Percentiles rank a stretch among this genome's conserved stretches.
These are phyloP conservation scores for Phortica okadai DNA, from an alignment of 2,888 invertebrate species.

Conservation along the genomic window DNA sequence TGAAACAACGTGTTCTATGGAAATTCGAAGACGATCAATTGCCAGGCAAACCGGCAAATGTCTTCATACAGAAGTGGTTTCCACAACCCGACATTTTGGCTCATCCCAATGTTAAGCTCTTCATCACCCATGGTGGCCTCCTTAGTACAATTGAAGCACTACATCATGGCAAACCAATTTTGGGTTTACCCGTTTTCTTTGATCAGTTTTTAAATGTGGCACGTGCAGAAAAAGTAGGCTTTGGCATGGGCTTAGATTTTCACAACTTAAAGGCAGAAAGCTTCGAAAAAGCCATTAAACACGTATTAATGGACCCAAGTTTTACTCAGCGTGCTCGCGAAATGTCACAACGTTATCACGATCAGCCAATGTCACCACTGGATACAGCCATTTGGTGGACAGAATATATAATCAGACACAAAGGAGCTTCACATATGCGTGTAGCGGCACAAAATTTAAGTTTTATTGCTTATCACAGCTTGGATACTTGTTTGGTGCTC, in stretches of 20 bases:
- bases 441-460: slow-evolving; percentile 68
- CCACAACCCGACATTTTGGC: slow-evolving; percentile 77
- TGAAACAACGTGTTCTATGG: slow-evolving; percentile 76
- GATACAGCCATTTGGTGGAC: slow-evolving; percentile 73
- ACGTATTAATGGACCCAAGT: slow-evolving; percentile 53
- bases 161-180: slow-evolving; percentile 77
- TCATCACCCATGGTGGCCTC: slow-evolving; percentile 78
- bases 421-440: slow-evolving; percentile 73
- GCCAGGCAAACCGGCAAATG: slow-evolving; percentile 69
- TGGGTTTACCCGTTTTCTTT: slow-evolving; percentile 77
- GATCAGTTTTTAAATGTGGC: slow-evolving; percentile 78
- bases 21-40: slow-evolving; percentile 69
- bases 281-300: slow-evolving; percentile 58
- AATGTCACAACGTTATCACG: slow-evolving; percentile 67
- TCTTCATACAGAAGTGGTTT: slow-evolving; percentile 76
- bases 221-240: slow-evolving; percentile 75
- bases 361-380: slow-evolving; percentile 69
- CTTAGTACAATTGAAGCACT: slow-evolving; percentile 77
- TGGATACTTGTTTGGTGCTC: slow-evolving; percentile 67
- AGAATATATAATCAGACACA: slow-evolving; percentile 71
- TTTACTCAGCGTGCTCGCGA: slow-evolving; percentile 53
- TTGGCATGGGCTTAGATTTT: slow-evolving; percentile 75
- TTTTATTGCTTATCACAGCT: slow-evolving; percentile 69
- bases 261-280: slow-evolving; percentile 66
- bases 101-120: slow-evolving; percentile 77